phyloP scores from a whole-genome alignment of 2,113 vertebrate genomes.

The Geothlypis trichas region DNA sequence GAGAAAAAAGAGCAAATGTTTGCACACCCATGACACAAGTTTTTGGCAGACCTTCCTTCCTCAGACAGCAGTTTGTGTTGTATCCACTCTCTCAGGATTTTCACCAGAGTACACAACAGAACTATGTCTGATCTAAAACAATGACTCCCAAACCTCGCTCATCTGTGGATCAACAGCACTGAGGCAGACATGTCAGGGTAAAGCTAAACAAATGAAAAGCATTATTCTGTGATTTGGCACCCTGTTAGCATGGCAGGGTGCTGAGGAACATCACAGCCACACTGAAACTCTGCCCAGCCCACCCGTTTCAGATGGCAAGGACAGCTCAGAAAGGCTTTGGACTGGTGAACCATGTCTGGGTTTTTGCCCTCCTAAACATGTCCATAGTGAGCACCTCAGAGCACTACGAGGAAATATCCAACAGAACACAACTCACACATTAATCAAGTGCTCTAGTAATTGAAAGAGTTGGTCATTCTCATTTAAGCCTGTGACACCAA shows the following conservation, averaged over 20 bases:
- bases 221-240: background rate
- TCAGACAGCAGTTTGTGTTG: background rate
- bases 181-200: background rate
- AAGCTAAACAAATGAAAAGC: background rate
- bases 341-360: background rate
- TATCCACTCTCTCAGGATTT: background rate
- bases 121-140: background rate
- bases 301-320: background rate
- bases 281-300: background rate
- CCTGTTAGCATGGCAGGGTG: background rate
- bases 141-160: background rate
- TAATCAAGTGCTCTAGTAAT: background rate
- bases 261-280: background rate
- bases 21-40: background rate
- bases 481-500: background rate
- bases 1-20: slow-evolving; percentile 9
- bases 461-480: background rate
- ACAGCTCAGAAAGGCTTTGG: background rate
- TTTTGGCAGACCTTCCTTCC: slow-evolving; percentile 1
- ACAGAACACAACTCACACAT: background rate
- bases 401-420: background rate
- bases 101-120: background rate
- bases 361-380: background rate
- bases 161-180: background rate
- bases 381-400: background rate